phyloP scores from a whole-genome alignment of 1,140 invertebrate genomes.

The Ladona fulva region DNA sequence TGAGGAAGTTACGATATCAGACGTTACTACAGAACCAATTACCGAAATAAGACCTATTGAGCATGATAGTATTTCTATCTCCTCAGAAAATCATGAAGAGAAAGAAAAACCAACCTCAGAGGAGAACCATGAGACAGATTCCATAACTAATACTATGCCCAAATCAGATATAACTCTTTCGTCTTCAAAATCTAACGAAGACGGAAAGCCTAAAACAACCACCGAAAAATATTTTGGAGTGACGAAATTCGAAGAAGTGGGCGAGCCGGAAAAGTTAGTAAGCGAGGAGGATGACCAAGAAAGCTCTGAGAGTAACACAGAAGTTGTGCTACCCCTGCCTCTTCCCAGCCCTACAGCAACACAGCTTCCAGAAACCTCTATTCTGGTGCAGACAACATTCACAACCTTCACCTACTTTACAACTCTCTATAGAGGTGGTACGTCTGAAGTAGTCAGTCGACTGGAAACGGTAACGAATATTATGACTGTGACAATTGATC shows the following conservation, averaged over 20 bases:
- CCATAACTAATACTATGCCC: not conserved
- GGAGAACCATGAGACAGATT: not conserved
- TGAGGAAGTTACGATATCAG: not conserved
- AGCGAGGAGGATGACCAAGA: constrained; percentile 60
- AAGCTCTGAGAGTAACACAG: constrained; percentile 73
- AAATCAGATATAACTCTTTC: not conserved
- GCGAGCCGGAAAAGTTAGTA: not conserved
- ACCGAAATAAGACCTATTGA: not conserved
- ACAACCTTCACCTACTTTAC: constrained; percentile 86
- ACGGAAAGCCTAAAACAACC: not conserved
- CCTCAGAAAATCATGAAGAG: not conserved
- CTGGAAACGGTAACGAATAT: constrained; percentile 79
- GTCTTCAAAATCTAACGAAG: not conserved
- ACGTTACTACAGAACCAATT: not conserved
- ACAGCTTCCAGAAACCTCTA: constrained; percentile 21
- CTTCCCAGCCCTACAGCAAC: constrained; percentile 42
- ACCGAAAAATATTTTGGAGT: not conserved
- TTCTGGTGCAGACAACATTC: constrained; percentile 75
- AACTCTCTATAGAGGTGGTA: constrained; percentile 72
- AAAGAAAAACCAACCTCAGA: not conserved
- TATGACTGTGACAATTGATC: constrained; percentile 67
- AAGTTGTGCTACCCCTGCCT: constrained; percentile 60
- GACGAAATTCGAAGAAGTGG: not conserved
- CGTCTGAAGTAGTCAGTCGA: constrained; percentile 66
- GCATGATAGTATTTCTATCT: not conserved